Evolutionary conservation across 2,113 vertebrate genomes (phyloP).

Genomic region (Tragulus kanchil): DNA sequence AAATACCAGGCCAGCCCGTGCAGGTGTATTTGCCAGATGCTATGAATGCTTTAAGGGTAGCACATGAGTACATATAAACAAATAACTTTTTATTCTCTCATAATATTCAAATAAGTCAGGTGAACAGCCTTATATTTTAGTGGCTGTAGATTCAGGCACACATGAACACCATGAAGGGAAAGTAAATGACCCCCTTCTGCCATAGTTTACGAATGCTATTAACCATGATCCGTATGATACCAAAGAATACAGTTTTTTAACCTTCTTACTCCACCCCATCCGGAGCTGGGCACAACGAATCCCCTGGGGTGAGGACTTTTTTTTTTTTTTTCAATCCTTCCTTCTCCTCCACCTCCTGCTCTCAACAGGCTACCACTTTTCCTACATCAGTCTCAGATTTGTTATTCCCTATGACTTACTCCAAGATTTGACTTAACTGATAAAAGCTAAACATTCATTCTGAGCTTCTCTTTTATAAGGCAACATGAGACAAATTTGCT

Average conservation of each 20-base stretch:
- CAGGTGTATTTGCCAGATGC: conserved; percentile 79
- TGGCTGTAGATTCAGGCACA: conserved; percentile 83
- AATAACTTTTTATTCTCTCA: conserved; percentile 62
- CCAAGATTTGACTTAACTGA: conserved; percentile 86
- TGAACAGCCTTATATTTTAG: conserved; percentile 79
- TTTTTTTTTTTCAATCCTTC: background rate
- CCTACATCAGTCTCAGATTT: conserved; percentile 80
- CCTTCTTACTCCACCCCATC: background rate
- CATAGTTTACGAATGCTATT: conserved; percentile 46
- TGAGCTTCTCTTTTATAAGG: conserved; percentile 88
- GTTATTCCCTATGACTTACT: conserved; percentile 84
- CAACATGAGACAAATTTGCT: conserved; percentile 89
- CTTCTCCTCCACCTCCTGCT: background rate
- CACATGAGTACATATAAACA: conserved; percentile 78
- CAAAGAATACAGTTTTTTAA: conserved; percentile 65
- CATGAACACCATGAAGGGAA: conserved; percentile 73
- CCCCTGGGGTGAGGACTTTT: conserved; percentile 10
- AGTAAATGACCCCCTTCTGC: conserved; percentile 54
- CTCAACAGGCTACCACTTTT: conserved; percentile 79
- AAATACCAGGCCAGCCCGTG: conserved; percentile 7
- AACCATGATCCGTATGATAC: conserved; percentile 75
- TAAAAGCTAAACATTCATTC: conserved; percentile 89
- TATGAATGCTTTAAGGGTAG: conserved; percentile 77
- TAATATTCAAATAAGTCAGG: conserved; percentile 79
- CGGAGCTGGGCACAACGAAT: background rate